Base-by-base conservation (phyloP, 92 coral and sea anemone genomes). In the Epizoanthus fatuus region DNA sequence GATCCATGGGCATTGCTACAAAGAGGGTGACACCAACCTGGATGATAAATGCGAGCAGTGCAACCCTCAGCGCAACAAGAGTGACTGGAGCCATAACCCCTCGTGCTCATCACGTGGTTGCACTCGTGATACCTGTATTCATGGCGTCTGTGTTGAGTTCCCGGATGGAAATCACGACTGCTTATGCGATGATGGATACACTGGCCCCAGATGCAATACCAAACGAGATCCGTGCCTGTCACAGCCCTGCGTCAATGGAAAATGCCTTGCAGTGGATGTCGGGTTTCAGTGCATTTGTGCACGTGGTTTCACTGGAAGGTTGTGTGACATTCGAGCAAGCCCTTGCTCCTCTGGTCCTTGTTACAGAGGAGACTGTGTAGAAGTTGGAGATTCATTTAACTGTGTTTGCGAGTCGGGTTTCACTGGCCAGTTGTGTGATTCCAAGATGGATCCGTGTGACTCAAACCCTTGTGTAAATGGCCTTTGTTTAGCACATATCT, bases 1-100 rank as follows among this genome's bases (percentile, higher is more conserved):
- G 62, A 96, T 96, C 69, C 75, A 89, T 72, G 90, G 96, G 5
- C 92, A 86, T 55, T 96, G 98, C 80, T 91, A 85, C 84, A 84
- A 62, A 16, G 69, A 56, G 59, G 94, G 94, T 0, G 98, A 92
- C 25, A 63, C 85, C 7, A 75, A 76, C 44, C 72, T 84, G 14
- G 63, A 62, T 11, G 85, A 87, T 63, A 92, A 88, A 44, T 96
- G 98, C 42, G 58, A 85, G 44, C 83, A 79, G 69, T 96, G 98
- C 47, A 87, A 79, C 57, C 85, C 98, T 7, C 72, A 67, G 22
- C 47, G 64, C 35, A 85, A 73, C 44, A 81, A 86, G 69, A 79
- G 47, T 59, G 70, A 74, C 45, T 96, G 98, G 98, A 94, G 93
- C n/a, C 40, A 29, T 47, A 90, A 63, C n/a, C 71, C 76, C 12